Evolutionary conservation across 2,113 vertebrate species (phyloP).

Genomic region (Zootoca vivipara): DNA sequence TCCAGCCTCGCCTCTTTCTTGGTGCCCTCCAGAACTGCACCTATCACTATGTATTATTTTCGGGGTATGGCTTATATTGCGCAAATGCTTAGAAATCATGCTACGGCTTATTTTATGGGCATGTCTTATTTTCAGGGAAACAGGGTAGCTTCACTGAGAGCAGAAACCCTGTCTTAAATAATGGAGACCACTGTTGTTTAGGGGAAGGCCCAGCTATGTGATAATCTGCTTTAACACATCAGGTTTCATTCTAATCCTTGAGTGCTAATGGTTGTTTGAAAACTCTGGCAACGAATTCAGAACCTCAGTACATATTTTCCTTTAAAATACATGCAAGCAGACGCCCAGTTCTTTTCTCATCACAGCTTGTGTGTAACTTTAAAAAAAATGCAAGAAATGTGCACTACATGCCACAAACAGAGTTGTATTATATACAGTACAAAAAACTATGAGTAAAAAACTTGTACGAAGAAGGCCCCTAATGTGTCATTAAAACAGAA

Average conservation of each 20-base stretch:
- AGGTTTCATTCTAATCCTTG: neutral
- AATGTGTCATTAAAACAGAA: neutral
- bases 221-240: neutral
- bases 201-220: neutral
- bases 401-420: neutral
- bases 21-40: too few species aligned
- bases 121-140: too few species aligned
- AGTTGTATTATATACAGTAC: neutral
- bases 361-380: neutral
- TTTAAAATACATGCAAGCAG: neutral
- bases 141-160: neutral
- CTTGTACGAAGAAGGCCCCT: neutral
- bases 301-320: neutral
- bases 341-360: neutral
- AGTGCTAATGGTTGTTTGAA: neutral
- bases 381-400: neutral
- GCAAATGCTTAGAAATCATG: too few species aligned
- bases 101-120: too few species aligned
- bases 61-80: too few species aligned
- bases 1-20: too few species aligned
- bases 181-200: neutral
- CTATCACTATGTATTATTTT: too few species aligned
- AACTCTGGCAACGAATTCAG: neutral
- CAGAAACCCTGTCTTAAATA: neutral
- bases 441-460: neutral